Percentiles rank a stretch among this genome's conserved stretches.
Evolutionary conservation across 2,797 vertebrate genomes (phyloP).

Genomic region (Margarornis squamiger): DNA sequence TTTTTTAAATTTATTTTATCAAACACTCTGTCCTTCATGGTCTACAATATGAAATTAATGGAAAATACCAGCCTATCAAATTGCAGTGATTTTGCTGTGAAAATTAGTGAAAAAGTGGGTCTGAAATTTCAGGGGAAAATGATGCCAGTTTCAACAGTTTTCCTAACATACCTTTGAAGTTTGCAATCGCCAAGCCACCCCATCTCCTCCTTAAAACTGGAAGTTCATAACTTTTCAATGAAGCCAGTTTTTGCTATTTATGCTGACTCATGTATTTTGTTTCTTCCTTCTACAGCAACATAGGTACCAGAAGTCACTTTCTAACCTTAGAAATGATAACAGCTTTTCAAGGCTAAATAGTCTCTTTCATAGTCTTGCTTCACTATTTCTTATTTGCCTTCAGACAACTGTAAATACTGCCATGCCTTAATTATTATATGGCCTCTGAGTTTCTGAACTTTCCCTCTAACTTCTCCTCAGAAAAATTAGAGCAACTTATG

Average conservation of each 20-base stretch:
- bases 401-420: not conserved
- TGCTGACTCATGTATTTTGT: not conserved
- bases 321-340: not conserved
- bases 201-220: not conserved
- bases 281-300: not conserved
- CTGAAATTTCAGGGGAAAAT: not conserved
- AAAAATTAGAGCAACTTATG: not conserved
- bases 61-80: not conserved
- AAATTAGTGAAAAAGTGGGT: not conserved
- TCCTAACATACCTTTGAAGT: not conserved
- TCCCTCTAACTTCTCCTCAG: not conserved
- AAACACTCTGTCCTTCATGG: not conserved
- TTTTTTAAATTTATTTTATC: not conserved
- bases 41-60: not conserved
- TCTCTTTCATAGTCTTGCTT: not conserved
- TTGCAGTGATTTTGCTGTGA: not conserved
- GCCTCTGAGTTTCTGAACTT: not conserved
- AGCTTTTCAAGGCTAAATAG: not conserved
- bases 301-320: not conserved
- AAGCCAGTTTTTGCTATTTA: not conserved
- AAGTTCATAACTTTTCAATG: not conserved
- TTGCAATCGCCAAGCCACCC: not conserved
- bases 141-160: not conserved
- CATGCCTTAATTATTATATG: not conserved
- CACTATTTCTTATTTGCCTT: not conserved